A percentile compares a stretch with the other conserved stretches of the same genome.
phyloP scores from a whole-genome alignment of 53 echinoderm and acorn worm species.

The Holothuria scabra region DNA sequence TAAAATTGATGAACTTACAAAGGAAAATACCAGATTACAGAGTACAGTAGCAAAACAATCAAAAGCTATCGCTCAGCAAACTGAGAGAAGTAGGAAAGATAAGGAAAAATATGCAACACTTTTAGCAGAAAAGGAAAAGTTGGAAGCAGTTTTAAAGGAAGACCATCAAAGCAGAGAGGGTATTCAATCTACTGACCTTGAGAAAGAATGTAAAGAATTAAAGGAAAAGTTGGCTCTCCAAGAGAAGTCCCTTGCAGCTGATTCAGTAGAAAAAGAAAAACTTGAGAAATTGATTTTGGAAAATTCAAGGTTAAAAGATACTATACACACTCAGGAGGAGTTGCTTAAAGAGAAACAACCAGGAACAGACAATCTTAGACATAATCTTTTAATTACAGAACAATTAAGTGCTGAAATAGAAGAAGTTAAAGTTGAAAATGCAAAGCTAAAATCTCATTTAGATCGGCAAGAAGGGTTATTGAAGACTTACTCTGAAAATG shows the following conservation, averaged over 20 bases:
- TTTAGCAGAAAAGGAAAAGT: constrained; percentile 64
- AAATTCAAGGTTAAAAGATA: constrained; percentile 78
- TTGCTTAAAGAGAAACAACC: constrained; percentile 46
- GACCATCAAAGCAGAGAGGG: constrained; percentile 35
- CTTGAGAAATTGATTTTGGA: constrained; percentile 68
- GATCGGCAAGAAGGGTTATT: constrained; percentile 64
- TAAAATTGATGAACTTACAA: constrained; percentile 57
- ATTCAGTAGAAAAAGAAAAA: constrained; percentile 55
- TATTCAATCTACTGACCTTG: constrained; percentile 14
- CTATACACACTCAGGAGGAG: constrained; percentile 67
- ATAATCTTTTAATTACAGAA: constrained; percentile 38
- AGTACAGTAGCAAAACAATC: constrained; percentile 76
- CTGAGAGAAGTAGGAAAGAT: constrained; percentile 72
- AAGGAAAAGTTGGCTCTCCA: constrained; percentile 64
- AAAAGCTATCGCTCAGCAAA: constrained; percentile 86
- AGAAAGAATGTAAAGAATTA: constrained; percentile 69
- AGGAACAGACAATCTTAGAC: constrained; percentile 49
- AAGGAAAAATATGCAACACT: constrained; percentile 71
- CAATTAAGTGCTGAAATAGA: constrained; percentile 25
- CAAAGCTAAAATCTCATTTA: constrained; percentile 55
- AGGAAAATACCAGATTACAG: constrained; percentile 70
- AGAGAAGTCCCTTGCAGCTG: constrained; percentile 57
- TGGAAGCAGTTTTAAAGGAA: constrained; percentile 37
- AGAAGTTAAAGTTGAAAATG: constrained; percentile 54
- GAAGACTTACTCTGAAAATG: constrained; percentile 53